Conservation (phyloP, 2,888 invertebrate genomes). For the Gnatocerus cornutus region DNA sequence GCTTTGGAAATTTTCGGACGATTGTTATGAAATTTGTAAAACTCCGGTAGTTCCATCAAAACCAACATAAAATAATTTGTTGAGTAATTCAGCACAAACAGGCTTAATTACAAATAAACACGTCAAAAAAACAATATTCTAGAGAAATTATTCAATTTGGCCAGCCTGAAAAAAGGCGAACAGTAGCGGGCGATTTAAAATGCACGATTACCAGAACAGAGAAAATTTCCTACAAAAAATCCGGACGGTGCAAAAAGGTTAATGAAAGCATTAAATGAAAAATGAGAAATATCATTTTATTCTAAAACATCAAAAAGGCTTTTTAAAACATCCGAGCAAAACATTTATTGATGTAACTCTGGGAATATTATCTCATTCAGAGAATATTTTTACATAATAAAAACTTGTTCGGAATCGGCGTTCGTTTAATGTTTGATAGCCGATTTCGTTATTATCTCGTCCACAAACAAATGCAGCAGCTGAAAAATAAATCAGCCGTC, state of each 20-base stretch:
- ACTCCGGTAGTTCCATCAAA: neutral
- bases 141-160: conserved; percentile 11
- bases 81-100: conserved; percentile 19
- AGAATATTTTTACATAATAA: conserved; percentile 20
- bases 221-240: conserved; percentile 22
- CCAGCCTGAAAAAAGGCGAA: neutral
- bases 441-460: conserved; percentile 26
- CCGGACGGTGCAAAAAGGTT: conserved; percentile 15
- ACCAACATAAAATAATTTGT: conserved; percentile 13
- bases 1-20: neutral
- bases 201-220: conserved; percentile 12
- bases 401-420: conserved; percentile 8
- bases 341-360: conserved; percentile 26
- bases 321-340: conserved; percentile 12
- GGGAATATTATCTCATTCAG: conserved; percentile 20
- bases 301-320: conserved; percentile 31
- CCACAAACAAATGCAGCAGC: neutral
- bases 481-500: conserved; percentile 28
- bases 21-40: neutral
- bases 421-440: conserved; percentile 9
- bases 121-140: conserved; percentile 5
- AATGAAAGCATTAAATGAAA: conserved; percentile 31
- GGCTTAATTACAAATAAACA: conserved; percentile 26
- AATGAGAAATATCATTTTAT: conserved; percentile 19
- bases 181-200: conserved; percentile 8